Evolutionary conservation across 2,113 vertebrate species (phyloP).

Genomic region (Myrmecophaga tridactyla): DNA sequence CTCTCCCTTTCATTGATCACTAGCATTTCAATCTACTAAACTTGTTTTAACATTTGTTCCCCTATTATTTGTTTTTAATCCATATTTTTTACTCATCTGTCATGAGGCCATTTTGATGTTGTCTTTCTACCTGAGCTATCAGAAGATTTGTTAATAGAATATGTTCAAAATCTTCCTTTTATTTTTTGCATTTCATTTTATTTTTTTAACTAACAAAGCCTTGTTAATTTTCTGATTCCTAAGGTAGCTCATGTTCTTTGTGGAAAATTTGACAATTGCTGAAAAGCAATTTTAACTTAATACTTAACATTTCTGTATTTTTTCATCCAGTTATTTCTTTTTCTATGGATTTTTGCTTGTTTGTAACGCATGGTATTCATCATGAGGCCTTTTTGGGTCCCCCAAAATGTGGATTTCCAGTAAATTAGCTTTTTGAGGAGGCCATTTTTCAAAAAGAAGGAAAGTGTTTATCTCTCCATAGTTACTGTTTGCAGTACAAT

Average conservation of each 20-base stretch:
- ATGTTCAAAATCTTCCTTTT: not conserved
- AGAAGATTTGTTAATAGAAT: too few relatives aligned
- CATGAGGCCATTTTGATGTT: too few relatives aligned
- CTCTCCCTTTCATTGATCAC: too few relatives aligned
- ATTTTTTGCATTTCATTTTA: not conserved
- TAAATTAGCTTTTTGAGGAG: not conserved
- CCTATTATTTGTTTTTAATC: too few relatives aligned
- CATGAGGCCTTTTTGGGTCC: conserved; percentile 11
- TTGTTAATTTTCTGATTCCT: not conserved
- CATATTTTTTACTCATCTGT: too few relatives aligned
- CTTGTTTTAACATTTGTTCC: too few relatives aligned
- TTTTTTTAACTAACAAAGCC: not conserved
- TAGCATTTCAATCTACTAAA: too few relatives aligned
- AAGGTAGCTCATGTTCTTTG: conserved; percentile 24
- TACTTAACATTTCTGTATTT: conserved; percentile 31
- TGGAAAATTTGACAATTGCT: conserved; percentile 1
- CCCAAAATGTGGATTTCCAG: not conserved
- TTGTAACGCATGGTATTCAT: not conserved
- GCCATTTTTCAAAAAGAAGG: not conserved
- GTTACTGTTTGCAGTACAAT: not conserved
- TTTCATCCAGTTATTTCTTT: not conserved
- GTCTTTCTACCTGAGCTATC: too few relatives aligned
- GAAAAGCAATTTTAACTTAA: too few relatives aligned
- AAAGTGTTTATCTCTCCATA: not conserved
- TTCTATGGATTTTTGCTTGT: not conserved